phyloP scores from a whole-genome alignment of 2,888 invertebrate species.

The Scaptomyza reducta region DNA sequence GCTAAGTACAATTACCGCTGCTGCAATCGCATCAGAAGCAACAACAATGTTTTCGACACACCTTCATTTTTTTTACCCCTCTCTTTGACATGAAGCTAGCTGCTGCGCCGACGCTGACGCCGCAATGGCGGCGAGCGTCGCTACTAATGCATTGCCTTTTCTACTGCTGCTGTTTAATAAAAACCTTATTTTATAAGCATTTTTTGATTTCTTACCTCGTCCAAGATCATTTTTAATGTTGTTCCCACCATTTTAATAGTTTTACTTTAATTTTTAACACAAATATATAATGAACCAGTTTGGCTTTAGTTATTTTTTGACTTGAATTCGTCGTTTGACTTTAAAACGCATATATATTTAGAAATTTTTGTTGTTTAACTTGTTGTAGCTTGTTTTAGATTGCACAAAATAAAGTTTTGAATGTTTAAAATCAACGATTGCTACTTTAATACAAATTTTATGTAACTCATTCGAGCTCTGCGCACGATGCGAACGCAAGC shows the following conservation, averaged over 20 bases:
- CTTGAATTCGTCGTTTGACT: slow-evolving; percentile 38
- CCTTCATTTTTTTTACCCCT: slow-evolving; percentile 47
- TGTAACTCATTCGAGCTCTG: slow-evolving; percentile 40
- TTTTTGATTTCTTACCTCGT: slow-evolving; percentile 68
- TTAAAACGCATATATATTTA: slow-evolving; percentile 21
- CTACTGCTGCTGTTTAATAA: slow-evolving; percentile 4
- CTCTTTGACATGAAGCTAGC: slow-evolving; percentile 17
- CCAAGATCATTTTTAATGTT: slow-evolving; percentile 61
- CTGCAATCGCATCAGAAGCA: slow-evolving; percentile 31
- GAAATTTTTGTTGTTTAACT: slow-evolving; percentile 7
- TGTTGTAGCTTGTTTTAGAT: slow-evolving; percentile 34
- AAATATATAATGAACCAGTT: slow-evolving; percentile 23
- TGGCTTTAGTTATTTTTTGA: slow-evolving; percentile 24
- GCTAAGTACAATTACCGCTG: slow-evolving; percentile 44
- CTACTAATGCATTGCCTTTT: slow-evolving; percentile 10
- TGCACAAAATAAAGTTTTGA: slow-evolving; percentile 41
- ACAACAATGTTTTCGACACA: slow-evolving; percentile 32
- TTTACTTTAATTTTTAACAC: slow-evolving; percentile 14
- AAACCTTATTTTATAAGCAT: background rate
- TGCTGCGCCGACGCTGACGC: slow-evolving; percentile 37
- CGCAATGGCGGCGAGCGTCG: slow-evolving; percentile 47
- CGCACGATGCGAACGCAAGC: slow-evolving; percentile 67
- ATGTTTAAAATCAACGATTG: slow-evolving; percentile 54
- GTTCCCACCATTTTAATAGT: slow-evolving; percentile 70
- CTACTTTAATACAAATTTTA: slow-evolving; percentile 27